Evolutionary conservation across 2,888 invertebrate genomes (phyloP), one percentile per base, ranked within the genome.

Genomic region (Acanthopleura granulata): DNA sequence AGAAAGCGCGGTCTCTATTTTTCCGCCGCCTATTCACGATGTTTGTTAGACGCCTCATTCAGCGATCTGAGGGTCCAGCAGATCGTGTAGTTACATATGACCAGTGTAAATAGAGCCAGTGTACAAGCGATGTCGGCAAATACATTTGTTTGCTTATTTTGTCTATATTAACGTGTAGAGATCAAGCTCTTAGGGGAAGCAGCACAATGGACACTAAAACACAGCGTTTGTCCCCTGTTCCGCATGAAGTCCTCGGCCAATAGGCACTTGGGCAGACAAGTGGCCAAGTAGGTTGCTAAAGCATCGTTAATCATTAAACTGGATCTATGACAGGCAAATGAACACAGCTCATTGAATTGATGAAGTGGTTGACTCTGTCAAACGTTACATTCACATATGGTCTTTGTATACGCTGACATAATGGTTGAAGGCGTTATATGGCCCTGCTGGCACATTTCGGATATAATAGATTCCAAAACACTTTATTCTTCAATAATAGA

Each of bases 71-170:
- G 57, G 18, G n/a, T 57, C 57, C 22, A 12, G n/a, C 18, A 22
- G 57, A 3, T 57, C 57, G 57, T 57, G 57, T 57, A 57, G 57
- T 57, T 57, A 57, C 57, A 57, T 57, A 57, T 57, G 57, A 18
- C 57, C 22, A 57, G 22, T 57, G 57, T 57, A 18, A 57, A 57
- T 57, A 57, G 57, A n/a, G 6, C 22, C 57, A n/a, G 57, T 57
- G 57, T 57, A 57, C 57, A 57, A 57, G 12, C 57, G 57, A n/a
- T 57, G 57, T 57, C 57, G 22, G 57, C 57, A 57, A 57, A 57
- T 57, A 57, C 57, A 57, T 57, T 57, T 57, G 57, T 57, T 57
- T 57, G 57, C 57, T 57, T 57, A 57, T 57, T 57, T 57, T 57
- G 57, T 57, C 57, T 57, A 57, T 57, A 57, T 57, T 57, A 57